Percentiles rank a stretch among this genome's conserved stretches.
phyloP scores from a whole-genome alignment of 1,140 invertebrate genomes.

The Drosophila albomicans region DNA sequence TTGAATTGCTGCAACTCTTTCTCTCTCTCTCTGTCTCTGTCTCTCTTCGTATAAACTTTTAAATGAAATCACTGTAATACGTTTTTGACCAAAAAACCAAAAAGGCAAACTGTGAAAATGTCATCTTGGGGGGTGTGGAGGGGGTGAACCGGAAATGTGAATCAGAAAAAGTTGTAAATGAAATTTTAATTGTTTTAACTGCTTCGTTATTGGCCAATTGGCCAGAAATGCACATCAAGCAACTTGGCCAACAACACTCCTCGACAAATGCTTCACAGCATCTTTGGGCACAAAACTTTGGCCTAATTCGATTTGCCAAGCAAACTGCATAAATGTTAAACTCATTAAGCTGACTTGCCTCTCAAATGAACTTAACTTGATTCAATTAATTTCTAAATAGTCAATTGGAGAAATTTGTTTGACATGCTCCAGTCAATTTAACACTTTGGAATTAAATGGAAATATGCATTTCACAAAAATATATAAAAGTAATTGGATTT shows the following conservation, averaged over 20 bases:
- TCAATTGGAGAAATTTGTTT: not conserved
- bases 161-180: constrained; percentile 61
- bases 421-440: not conserved
- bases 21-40: not conserved
- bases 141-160: constrained; percentile 51
- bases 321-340: constrained; percentile 10
- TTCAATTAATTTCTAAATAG: not conserved
- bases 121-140: constrained; percentile 12
- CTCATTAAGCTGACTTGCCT: not conserved
- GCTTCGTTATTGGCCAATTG: constrained; percentile 63
- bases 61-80: constrained; percentile 70
- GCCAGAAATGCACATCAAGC: constrained; percentile 26
- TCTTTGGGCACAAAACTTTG: constrained; percentile 13
- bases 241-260: constrained; percentile 12
- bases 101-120: constrained; percentile 29
- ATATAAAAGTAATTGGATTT: too few relatives aligned
- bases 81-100: constrained; percentile 48
- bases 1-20: constrained; percentile 22
- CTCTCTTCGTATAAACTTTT: constrained; percentile 59
- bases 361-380: not conserved
- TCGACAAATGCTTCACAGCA: not conserved
- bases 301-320: constrained; percentile 21
- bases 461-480: too few relatives aligned
- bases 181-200: constrained; percentile 68
- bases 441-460: not conserved